A percentile compares a stretch with the other conserved stretches of the same genome.
Evolutionary conservation across 2,888 invertebrate species (phyloP).

Genomic region (Ectropis crepuscularia): DNA sequence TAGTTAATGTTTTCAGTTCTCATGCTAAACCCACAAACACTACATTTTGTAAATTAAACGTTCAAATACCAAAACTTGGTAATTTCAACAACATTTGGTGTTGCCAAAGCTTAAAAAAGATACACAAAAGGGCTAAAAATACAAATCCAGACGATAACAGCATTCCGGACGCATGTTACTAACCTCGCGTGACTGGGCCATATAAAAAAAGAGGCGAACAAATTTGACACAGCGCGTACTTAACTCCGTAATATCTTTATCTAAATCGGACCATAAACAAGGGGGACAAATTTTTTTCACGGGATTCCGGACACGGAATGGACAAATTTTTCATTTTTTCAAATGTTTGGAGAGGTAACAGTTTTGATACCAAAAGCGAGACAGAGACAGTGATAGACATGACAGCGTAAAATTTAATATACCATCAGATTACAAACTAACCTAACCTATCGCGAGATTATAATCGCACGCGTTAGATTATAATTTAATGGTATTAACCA

Average conservation of each 20-base stretch:
- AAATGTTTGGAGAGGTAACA: neutral
- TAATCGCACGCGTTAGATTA: too few relatives aligned
- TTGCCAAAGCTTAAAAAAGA: neutral
- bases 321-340: neutral
- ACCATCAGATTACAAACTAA: too few relatives aligned
- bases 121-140: slow-evolving; percentile 22
- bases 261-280: slow-evolving; percentile 74
- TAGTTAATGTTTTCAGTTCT: too few relatives aligned
- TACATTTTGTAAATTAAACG: too few relatives aligned
- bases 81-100: neutral
- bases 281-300: slow-evolving; percentile 61
- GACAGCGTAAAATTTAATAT: too few relatives aligned
- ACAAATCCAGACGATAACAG: slow-evolving; percentile 64
- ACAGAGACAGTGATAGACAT: too few relatives aligned
- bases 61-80: too few relatives aligned
- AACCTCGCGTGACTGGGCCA: slow-evolving; percentile 67
- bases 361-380: too few relatives aligned
- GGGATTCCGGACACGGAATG: slow-evolving; percentile 22
- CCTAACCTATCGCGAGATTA: too few relatives aligned
- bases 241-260: slow-evolving; percentile 77
- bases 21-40: too few relatives aligned
- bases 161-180: slow-evolving; percentile 73
- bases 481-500: too few relatives aligned
- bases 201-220: slow-evolving; percentile 71
- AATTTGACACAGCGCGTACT: slow-evolving; percentile 77